Percentiles rank a stretch among this genome's conserved stretches.
These are phyloP conservation scores for Mormyrops attenuatus DNA, from an alignment of 2,797 vertebrate genomes.

Conservation along the genomic window DNA sequence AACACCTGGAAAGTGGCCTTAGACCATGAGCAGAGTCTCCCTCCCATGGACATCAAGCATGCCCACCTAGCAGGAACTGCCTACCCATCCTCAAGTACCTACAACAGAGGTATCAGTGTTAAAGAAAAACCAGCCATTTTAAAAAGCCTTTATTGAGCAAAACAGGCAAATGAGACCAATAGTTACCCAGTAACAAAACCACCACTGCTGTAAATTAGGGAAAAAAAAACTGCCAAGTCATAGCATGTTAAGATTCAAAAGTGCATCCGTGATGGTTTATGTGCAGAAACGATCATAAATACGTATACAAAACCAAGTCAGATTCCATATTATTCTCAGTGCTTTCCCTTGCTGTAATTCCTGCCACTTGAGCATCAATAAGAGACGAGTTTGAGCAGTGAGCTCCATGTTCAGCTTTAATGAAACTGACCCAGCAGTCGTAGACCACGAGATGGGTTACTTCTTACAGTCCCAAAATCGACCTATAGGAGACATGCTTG, in stretches of 20 bases:
- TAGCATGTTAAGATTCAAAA: conserved; percentile 42
- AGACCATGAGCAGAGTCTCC: conserved; percentile 61
- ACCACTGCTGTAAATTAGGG: conserved; percentile 29
- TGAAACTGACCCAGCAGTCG: background rate
- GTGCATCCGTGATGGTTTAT: conserved; percentile 50
- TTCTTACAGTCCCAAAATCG: background rate
- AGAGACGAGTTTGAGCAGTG: background rate
- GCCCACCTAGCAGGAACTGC: background rate
- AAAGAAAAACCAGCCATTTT: conserved; percentile 19
- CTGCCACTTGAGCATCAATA: background rate
- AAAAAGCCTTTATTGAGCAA: conserved; percentile 56
- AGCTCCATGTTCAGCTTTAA: background rate
- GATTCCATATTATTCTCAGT: background rate
- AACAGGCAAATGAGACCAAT: conserved; percentile 33
- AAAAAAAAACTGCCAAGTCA: conserved; percentile 32
- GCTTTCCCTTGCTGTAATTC: background rate
- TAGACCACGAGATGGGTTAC: background rate
- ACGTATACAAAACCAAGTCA: background rate
- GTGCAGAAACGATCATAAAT: background rate
- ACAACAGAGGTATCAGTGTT: background rate
- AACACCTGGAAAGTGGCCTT: conserved; percentile 47
- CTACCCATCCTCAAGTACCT: background rate
- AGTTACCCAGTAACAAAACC: conserved; percentile 27
- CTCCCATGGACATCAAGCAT: conserved; percentile 50
- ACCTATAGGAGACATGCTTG: background rate